Conservation (phyloP, 2,888 invertebrate species). For the Suillia variegata region DNA sequence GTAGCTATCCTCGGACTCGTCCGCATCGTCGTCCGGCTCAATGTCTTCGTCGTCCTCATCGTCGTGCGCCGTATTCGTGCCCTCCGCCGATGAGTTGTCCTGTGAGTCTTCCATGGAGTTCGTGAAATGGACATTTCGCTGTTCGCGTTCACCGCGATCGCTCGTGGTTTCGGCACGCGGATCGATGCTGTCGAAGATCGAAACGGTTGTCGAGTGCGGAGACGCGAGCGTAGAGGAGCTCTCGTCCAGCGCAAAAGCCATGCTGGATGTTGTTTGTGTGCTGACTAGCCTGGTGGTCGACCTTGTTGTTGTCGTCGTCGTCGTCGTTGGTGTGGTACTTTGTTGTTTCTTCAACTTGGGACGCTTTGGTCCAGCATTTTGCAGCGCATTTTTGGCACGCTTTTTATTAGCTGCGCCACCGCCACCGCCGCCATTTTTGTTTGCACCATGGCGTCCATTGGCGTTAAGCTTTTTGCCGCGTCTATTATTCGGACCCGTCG, state of each 20-base stretch:
- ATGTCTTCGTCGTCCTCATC: slow-evolving; percentile 32
- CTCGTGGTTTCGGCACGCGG: slow-evolving; percentile 44
- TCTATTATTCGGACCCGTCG: slow-evolving; percentile 25
- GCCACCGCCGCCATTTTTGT: slow-evolving; percentile 22
- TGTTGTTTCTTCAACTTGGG: slow-evolving; percentile 23
- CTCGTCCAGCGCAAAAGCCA: slow-evolving; percentile 29
- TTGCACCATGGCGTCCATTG: slow-evolving; percentile 33
- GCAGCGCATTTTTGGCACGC: slow-evolving; percentile 31
- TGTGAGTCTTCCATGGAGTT: slow-evolving; percentile 34
- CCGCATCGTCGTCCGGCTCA: slow-evolving; percentile 28
- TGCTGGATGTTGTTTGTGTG: slow-evolving; percentile 36
- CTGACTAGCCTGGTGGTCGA: slow-evolving; percentile 30
- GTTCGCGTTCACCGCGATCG: slow-evolving; percentile 50
- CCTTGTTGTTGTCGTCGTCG: slow-evolving; percentile 26
- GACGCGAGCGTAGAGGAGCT: not conserved
- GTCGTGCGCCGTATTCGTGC: slow-evolving; percentile 9
- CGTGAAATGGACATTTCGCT: slow-evolving; percentile 43
- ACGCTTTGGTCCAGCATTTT: slow-evolving; percentile 24
- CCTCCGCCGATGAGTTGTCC: slow-evolving; percentile 28
- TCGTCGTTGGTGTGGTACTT: slow-evolving; percentile 19
- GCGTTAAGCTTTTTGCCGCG: slow-evolving; percentile 37
- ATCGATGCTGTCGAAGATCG: slow-evolving; percentile 30
- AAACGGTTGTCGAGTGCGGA: slow-evolving; percentile 41
- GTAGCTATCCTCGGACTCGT: slow-evolving; percentile 41
- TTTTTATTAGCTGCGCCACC: slow-evolving; percentile 31